Conservation (phyloP, 2,888 invertebrate genomes). For the Nesidiocoris tenuis region DNA sequence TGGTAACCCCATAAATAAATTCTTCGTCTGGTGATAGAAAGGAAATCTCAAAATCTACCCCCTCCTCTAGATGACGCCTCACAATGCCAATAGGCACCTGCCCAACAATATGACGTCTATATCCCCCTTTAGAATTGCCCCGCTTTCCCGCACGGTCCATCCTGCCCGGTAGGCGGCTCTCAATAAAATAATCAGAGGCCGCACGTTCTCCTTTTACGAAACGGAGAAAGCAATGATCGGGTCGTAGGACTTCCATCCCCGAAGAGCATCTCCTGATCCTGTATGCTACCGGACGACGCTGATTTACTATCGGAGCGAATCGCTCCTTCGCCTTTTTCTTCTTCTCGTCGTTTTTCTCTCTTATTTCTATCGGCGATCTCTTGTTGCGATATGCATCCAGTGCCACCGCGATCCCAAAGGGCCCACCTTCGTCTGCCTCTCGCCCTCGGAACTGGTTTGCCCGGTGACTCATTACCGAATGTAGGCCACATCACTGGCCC, state of each 20-base stretch:
- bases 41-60: too few species aligned
- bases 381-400: not conserved
- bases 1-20: too few species aligned
- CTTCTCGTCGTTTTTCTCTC: not conserved
- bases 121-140: too few species aligned
- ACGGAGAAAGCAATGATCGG: conserved; percentile 24
- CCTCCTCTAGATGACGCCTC: too few species aligned
- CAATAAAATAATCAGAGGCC: not conserved
- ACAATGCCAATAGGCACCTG: too few species aligned
- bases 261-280: not conserved
- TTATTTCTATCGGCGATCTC: not conserved
- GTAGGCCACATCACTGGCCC: conserved; percentile 11
- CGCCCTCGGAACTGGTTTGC: conserved; percentile 1
- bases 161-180: not conserved
- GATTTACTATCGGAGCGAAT: not conserved
- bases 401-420: not conserved
- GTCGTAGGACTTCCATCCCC: conserved; percentile 11
- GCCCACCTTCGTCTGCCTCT: not conserved
- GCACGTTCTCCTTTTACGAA: conserved; percentile 11
- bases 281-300: not conserved
- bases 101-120: too few species aligned
- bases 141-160: too few species aligned
- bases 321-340: not conserved
- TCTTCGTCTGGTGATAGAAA: too few species aligned
- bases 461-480: conserved; percentile 26